A percentile compares a stretch with the other conserved stretches of the same genome.
Evolutionary conservation across 2,888 invertebrate genomes (phyloP).

Genomic region (Gasteruption jaculator): DNA sequence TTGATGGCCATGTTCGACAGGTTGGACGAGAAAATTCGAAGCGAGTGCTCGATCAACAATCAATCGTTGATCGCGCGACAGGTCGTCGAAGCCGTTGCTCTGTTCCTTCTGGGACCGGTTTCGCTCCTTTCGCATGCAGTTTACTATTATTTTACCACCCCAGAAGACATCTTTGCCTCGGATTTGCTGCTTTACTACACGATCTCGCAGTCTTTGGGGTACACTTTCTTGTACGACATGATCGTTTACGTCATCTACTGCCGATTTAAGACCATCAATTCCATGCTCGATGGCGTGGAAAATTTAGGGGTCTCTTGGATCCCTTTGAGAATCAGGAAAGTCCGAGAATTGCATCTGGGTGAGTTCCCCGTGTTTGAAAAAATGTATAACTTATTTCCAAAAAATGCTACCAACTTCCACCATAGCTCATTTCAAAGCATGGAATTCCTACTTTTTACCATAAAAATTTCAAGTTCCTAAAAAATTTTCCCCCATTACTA

Average conservation of each 20-base stretch:
- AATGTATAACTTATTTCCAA: background rate
- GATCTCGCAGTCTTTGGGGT: conserved; percentile 31
- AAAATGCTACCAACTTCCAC: no score
- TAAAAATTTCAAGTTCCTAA: no score
- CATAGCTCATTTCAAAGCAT: no score
- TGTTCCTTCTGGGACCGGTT: conserved; percentile 28
- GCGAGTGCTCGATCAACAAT: conserved; percentile 23
- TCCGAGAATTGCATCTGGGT: conserved; percentile 34
- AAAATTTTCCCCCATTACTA: no score
- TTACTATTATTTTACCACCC: conserved; percentile 33
- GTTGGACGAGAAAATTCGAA: conserved; percentile 29
- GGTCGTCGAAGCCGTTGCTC: conserved; percentile 23
- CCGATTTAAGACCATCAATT: conserved; percentile 31
- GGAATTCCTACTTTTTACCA: no score
- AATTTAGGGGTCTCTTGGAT: conserved; percentile 22
- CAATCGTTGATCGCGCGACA: conserved; percentile 23
- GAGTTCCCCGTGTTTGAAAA: conserved; percentile 7
- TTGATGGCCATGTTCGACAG: conserved; percentile 28
- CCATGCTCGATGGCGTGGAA: conserved; percentile 25
- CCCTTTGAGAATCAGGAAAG: conserved; percentile 29
- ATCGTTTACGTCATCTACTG: conserved; percentile 29
- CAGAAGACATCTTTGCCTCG: conserved; percentile 34
- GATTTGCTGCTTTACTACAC: conserved; percentile 38
- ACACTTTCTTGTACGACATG: conserved; percentile 35
- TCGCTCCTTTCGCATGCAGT: conserved; percentile 29